Conservation (phyloP, 2,797 vertebrate genomes). For the Salarias fasciatus region DNA sequence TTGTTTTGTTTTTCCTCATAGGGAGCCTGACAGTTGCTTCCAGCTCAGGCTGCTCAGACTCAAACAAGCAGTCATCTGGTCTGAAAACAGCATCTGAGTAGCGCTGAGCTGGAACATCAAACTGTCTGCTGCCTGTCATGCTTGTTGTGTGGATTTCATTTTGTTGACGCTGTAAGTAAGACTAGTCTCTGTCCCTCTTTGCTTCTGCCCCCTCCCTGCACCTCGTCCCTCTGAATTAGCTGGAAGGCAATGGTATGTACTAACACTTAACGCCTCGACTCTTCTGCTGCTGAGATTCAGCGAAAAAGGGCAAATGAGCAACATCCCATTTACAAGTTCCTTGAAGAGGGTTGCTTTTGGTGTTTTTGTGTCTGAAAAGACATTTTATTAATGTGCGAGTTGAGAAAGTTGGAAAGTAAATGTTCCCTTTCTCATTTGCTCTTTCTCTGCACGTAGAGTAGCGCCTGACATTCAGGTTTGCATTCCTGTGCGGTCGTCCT, state of each 20-base stretch:
- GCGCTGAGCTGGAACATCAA: constrained; percentile 54
- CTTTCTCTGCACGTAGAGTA: constrained; percentile 44
- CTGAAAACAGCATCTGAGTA: not conserved
- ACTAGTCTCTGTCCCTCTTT: constrained; percentile 93
- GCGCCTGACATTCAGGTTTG: constrained; percentile 19
- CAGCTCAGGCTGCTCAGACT: constrained; percentile 30
- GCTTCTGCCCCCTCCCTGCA: constrained; percentile 84
- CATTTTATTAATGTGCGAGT: too few species aligned
- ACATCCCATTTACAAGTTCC: not conserved
- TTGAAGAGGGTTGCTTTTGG: not conserved
- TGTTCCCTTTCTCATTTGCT: constrained; percentile 64
- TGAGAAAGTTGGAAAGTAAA: constrained; percentile 3
- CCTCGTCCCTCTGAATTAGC: constrained; percentile 92
- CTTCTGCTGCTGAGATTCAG: constrained; percentile 57
- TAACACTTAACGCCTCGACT: constrained; percentile 82
- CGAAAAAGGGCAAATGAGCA: constrained; percentile 76
- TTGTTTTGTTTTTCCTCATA: not conserved
- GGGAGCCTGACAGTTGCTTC: constrained; percentile 41
- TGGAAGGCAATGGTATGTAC: constrained; percentile 95
- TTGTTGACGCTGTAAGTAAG: constrained; percentile 90
- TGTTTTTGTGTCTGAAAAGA: not conserved
- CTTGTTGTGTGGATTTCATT: constrained; percentile 77
- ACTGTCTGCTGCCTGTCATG: constrained; percentile 34
- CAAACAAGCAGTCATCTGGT: not conserved
- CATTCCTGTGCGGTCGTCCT: constrained; percentile 26